phyloP scores from a whole-genome alignment of 2,888 invertebrate species.

The Tolmerus cingulatus region DNA sequence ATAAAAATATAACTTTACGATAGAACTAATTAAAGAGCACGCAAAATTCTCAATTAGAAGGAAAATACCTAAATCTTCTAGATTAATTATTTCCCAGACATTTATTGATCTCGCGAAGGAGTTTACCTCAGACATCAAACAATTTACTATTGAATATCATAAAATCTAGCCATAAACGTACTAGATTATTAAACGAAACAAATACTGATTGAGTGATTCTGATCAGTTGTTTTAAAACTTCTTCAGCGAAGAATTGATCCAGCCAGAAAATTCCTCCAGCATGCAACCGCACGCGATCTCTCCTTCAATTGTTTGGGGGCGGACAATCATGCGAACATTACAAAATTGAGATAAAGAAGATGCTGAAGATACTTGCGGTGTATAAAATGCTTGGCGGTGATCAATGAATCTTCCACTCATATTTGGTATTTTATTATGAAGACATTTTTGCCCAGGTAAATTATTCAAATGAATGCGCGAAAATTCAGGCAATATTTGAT shows the following conservation, averaged over 20 bases:
- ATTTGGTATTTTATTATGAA: constrained; percentile 8
- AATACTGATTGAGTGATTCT: neutral
- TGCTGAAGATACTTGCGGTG: neutral
- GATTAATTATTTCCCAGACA: neutral
- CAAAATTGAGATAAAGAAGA: neutral
- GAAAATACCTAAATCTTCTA: neutral
- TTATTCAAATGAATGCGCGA: neutral
- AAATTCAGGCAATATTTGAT: neutral
- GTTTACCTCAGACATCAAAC: neutral
- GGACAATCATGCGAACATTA: constrained; percentile 5
- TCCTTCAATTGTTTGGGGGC: constrained; percentile 19
- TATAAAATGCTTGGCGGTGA: neutral
- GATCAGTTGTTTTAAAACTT: neutral
- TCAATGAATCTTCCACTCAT: neutral
- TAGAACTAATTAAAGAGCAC: neutral
- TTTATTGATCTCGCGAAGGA: neutral
- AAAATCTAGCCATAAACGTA: neutral
- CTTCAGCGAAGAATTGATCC: neutral
- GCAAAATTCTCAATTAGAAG: neutral
- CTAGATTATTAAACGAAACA: neutral
- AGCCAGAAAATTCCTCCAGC: neutral
- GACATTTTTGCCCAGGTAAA: neutral
- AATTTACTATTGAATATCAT: neutral
- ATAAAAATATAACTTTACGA: neutral
- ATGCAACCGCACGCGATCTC: neutral